These are phyloP conservation scores for Catostylus mosaicus DNA, from an alignment of 30 jellyfish, hydroid and myxozoan species.

Conservation along the genomic window DNA sequence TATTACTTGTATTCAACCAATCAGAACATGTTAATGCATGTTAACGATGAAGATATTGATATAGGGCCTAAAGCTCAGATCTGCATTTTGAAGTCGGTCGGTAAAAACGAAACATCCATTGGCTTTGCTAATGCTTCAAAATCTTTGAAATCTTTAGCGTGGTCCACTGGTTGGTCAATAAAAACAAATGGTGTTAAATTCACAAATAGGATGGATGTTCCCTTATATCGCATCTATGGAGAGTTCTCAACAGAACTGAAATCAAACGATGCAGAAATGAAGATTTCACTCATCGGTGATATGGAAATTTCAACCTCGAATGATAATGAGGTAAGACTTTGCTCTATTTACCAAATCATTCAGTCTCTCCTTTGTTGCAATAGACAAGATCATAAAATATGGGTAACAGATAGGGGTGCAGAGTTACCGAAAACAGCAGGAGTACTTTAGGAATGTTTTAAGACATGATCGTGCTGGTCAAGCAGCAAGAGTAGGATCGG, in stretches of 20 bases:
- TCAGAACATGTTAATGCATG: conserved; percentile 31
- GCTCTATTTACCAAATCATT: no score
- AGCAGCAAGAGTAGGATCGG: no score
- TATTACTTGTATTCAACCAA: conserved; percentile 35
- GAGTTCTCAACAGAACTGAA: conserved; percentile 16
- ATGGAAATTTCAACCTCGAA: not conserved
- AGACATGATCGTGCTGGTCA: no score
- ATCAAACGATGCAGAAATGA: not conserved
- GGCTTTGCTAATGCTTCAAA: conserved; percentile 40
- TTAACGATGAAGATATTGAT: conserved; percentile 47
- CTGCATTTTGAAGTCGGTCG: conserved; percentile 41
- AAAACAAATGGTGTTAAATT: conserved; percentile 32
- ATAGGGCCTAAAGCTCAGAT: conserved; percentile 15
- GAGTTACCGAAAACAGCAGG: no score
- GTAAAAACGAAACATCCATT: conserved; percentile 13
- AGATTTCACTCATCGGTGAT: conserved; percentile 7
- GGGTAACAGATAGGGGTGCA: no score
- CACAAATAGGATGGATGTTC: not conserved
- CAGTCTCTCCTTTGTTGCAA: no score
- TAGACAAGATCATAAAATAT: no score
- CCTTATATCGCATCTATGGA: conserved; percentile 11
- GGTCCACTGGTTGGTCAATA: conserved; percentile 51
- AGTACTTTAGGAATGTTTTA: no score
- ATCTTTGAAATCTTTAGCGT: not conserved
- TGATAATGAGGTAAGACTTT: conserved; percentile 2